A percentile compares a stretch with the other conserved stretches of the same genome.
These are phyloP conservation scores for Hippocampus comes DNA, from an alignment of 2,113 vertebrate species.

Conservation along the genomic window DNA sequence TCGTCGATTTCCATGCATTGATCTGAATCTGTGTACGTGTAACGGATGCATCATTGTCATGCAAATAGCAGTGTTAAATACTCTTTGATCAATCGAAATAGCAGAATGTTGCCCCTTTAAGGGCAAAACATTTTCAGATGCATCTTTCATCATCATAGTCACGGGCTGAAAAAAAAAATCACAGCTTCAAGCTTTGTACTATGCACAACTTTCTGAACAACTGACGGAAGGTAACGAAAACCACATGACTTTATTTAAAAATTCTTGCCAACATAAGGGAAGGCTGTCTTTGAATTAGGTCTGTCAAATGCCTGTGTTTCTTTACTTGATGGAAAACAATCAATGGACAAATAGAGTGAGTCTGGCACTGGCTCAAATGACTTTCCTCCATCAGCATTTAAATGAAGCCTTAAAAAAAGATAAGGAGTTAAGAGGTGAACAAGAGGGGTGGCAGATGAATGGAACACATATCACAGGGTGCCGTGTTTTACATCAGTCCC, in stretches of 20 bases:
- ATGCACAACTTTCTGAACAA: background rate
- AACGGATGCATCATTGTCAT: background rate
- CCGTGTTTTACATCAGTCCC: constrained; percentile 42
- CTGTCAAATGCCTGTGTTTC: constrained; percentile 7
- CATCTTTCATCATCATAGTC: background rate
- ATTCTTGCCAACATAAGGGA: background rate
- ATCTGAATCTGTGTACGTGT: background rate
- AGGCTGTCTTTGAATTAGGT: background rate
- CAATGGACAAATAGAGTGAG: constrained; percentile 9
- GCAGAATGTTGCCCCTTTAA: background rate
- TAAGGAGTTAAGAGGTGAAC: constrained; percentile 36
- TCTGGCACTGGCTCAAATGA: constrained; percentile 15
- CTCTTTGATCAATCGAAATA: background rate
- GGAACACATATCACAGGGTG: constrained; percentile 26
- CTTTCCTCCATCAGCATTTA: constrained; percentile 25
- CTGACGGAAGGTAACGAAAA: background rate
- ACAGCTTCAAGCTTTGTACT: background rate
- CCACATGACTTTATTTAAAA: background rate
- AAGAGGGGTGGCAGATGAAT: constrained; percentile 32
- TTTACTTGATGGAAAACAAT: constrained; percentile 24
- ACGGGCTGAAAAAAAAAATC: background rate
- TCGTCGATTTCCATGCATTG: background rate
- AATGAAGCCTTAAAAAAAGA: constrained; percentile 40
- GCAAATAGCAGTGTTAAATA: background rate
- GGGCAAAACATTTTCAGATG: background rate